Evolutionary conservation across 1,140 invertebrate genomes (phyloP).

Genomic region (Melanaphis sacchari): DNA sequence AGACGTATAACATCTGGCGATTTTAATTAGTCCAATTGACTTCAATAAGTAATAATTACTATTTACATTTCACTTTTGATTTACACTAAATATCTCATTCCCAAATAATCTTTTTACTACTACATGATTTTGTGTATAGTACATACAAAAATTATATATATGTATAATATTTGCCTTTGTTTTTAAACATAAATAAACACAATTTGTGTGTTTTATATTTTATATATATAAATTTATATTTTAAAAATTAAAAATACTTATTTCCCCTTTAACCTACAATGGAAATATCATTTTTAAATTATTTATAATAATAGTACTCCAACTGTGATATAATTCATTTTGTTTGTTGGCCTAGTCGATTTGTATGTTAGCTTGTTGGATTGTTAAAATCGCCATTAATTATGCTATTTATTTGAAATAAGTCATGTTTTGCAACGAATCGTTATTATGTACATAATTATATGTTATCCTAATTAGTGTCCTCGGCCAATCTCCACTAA

Average conservation of each 20-base stretch:
- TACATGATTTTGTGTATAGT: not conserved
- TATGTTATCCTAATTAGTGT: conserved; percentile 50
- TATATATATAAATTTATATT: not conserved
- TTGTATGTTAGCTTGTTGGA: conserved; percentile 44
- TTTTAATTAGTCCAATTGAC: conserved; percentile 57
- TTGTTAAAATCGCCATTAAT: conserved; percentile 55
- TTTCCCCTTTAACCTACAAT: not conserved
- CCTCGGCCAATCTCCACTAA: conserved; percentile 24
- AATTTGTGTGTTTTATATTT: not conserved
- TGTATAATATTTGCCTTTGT: not conserved
- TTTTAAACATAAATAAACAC: not conserved
- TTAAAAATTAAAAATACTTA: conserved; percentile 30
- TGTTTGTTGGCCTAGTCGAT: conserved; percentile 55
- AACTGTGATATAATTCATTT: conserved; percentile 57
- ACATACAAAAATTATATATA: not conserved
- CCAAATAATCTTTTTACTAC: not conserved
- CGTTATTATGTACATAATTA: conserved; percentile 36
- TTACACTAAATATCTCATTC: conserved; percentile 15
- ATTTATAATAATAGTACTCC: conserved; percentile 46
- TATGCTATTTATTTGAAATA: conserved; percentile 37
- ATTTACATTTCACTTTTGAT: conserved; percentile 39
- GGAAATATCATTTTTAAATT: conserved; percentile 17
- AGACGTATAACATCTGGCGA: conserved; percentile 38
- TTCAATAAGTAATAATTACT: conserved; percentile 51
- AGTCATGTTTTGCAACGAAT: conserved; percentile 37